Evolutionary conservation across 2,888 invertebrate genomes (phyloP), one percentile per base, ranked within the genome.

Genomic region (Machimus rusticus): DNA sequence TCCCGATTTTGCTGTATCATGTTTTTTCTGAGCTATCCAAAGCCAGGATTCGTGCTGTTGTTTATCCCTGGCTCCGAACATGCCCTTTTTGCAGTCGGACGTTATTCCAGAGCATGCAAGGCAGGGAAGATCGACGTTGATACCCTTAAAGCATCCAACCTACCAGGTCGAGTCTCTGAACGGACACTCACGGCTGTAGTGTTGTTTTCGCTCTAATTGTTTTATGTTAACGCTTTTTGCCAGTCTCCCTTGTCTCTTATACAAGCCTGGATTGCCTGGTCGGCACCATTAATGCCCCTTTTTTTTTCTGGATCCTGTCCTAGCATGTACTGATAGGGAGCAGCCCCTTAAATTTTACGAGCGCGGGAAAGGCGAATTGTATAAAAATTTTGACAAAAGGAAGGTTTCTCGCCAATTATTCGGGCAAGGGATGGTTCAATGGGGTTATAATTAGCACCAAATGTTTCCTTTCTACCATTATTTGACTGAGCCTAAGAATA

Each of bases 191-290:
- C 39, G 76, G 12, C 23, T 28, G 8, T 66, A 28, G 34, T 76
- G 76, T 76, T 34, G 39, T 76, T 76, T 76, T 76, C 76, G 37
- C 76, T 76, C 76, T 76, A 76, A 76, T 76, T 76, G 76, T 76
- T 76, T 76, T 76, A 76, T 76, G 76, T 76, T 76, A 76, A 76
- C 39, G 39, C 76, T 76, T 76, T 76, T 39, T 76, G 76, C 16
- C 76, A 76, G 39, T 74, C 9, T 74, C 34, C 34, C 37, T n/a
- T n/a, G 37, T 76, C 39, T 76, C 28, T 51, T n/a, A 19, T 19
- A 12, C 12, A 4, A 66, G 23, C 23, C 28, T 28, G 23, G 66
- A 66, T 28, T 66, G 28, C 19, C 66, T 28, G 66, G 8, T 12
- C 9, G 66, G 28, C 12, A 23, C 66, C 23, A 23, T 66, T 66